Conservation (phyloP, 2,797 vertebrate genomes). For the Siniperca undulata region DNA sequence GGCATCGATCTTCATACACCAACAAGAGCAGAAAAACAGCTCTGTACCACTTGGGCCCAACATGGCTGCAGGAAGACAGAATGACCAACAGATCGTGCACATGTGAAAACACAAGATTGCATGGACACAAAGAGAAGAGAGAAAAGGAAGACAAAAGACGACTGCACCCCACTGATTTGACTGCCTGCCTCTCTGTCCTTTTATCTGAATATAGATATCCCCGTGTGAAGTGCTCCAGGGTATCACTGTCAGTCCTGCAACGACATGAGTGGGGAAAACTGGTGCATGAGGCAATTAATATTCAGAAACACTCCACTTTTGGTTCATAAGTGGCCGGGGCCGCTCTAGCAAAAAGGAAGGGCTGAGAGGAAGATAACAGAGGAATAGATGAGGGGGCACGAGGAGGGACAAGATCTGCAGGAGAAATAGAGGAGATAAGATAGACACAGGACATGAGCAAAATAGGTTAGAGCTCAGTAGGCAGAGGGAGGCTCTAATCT, state of each 20-base stretch:
- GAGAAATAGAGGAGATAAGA: slow-evolving; percentile 45
- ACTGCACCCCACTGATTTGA: neutral
- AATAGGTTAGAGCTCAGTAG: slow-evolving; percentile 35
- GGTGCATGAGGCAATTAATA: slow-evolving; percentile 80
- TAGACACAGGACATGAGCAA: slow-evolving; percentile 41
- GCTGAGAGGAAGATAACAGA: slow-evolving; percentile 40
- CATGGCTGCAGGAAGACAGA: slow-evolving; percentile 19
- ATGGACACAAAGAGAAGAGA: neutral
- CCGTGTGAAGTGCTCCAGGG: slow-evolving; percentile 69
- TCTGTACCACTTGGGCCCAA: slow-evolving; percentile 30
- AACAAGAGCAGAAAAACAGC: slow-evolving; percentile 56
- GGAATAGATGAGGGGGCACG: slow-evolving; percentile 32
- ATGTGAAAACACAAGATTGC: neutral
- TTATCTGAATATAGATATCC: slow-evolving; percentile 71
- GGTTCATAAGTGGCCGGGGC: slow-evolving; percentile 52
- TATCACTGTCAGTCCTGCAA: slow-evolving; percentile 70
- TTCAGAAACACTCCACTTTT: slow-evolving; percentile 78
- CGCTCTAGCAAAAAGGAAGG: slow-evolving; percentile 48
- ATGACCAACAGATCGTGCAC: slow-evolving; percentile 5
- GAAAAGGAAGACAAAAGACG: too few species aligned
- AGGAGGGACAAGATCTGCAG: slow-evolving; percentile 47
- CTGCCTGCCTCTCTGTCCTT: slow-evolving; percentile 33
- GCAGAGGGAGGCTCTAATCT: slow-evolving; percentile 37
- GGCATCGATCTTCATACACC: slow-evolving; percentile 73
- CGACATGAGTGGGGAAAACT: slow-evolving; percentile 72